Conservation (phyloP, 2,888 invertebrate genomes). For the Brachypterus glaber region DNA sequence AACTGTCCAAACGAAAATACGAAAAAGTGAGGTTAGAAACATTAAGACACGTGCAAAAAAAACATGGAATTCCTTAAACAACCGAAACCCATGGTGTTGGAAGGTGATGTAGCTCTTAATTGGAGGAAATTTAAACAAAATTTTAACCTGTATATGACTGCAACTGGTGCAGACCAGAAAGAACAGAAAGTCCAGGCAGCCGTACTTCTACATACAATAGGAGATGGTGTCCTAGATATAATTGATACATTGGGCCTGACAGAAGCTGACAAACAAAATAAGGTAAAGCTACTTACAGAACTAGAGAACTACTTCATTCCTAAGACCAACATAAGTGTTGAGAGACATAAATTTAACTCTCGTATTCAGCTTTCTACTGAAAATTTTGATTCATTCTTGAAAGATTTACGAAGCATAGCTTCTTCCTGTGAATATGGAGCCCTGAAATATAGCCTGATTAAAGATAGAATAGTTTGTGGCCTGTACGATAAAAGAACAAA, state of each 20-base stretch:
- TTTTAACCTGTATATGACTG: conserved; percentile 12
- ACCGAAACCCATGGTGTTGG: conserved; percentile 15
- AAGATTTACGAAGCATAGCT: conserved; percentile 5
- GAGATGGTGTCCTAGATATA: conserved; percentile 16
- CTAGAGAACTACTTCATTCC: conserved; percentile 19
- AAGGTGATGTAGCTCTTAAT: conserved; percentile 15
- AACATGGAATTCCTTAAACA: conserved; percentile 15
- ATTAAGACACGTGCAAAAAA: no score
- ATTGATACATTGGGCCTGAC: conserved; percentile 15
- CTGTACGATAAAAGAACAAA: neutral
- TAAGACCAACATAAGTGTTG: conserved; percentile 14
- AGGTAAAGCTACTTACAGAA: conserved; percentile 7
- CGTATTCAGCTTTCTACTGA: conserved; percentile 3
- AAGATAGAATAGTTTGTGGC: conserved; percentile 6
- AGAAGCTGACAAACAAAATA: conserved; percentile 10
- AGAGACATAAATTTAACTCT: conserved; percentile 12
- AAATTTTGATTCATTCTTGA: conserved; percentile 1
- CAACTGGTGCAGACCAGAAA: conserved; percentile 9
- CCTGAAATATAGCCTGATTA: conserved; percentile 2
- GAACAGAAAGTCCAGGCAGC: conserved; percentile 13
- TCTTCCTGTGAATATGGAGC: conserved; percentile 4
- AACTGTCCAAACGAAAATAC: no score
- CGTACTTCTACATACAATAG: conserved; percentile 15
- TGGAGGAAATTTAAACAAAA: conserved; percentile 16
- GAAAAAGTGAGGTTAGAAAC: no score